Conservation (phyloP, 2,888 invertebrate species). For the Zeuzera pyrina region DNA sequence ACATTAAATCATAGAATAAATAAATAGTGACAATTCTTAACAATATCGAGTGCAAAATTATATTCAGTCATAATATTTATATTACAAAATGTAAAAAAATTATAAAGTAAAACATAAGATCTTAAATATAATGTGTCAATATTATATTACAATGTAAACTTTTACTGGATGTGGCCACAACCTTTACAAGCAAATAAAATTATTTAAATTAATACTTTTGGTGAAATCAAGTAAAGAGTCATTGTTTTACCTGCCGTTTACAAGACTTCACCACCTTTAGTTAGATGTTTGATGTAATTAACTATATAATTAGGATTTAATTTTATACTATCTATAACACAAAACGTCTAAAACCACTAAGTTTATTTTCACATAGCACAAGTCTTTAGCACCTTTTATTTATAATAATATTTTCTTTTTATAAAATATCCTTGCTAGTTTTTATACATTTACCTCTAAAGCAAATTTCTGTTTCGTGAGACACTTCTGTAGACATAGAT, state of each 20-base stretch:
- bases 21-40: conserved; percentile 20
- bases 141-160: neutral
- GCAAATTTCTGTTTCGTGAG: conserved; percentile 91
- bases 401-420: conserved; percentile 20
- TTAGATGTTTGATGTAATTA: conserved; percentile 10
- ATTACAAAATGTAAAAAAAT: conserved; percentile 32
- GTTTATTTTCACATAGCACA: conserved; percentile 23
- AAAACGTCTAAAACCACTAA: too few species aligned
- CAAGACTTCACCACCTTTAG: conserved; percentile 55
- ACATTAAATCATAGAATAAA: conserved; percentile 19
- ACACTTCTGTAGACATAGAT: conserved; percentile 85
- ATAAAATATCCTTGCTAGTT: conserved; percentile 60
- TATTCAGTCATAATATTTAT: conserved; percentile 43
- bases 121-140: neutral
- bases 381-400: conserved; percentile 38
- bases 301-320: neutral
- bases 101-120: conserved; percentile 3
- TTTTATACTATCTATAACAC: neutral
- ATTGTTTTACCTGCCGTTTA: conserved; percentile 39
- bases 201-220: conserved; percentile 18
- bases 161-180: conserved; percentile 32
- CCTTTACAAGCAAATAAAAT: conserved; percentile 19
- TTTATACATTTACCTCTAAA: conserved; percentile 89
- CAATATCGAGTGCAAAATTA: conserved; percentile 32
- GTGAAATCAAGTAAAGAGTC: conserved; percentile 65